Evolutionary conservation across 2,888 invertebrate genomes (phyloP).

Genomic region (Eucera pruinosa): DNA sequence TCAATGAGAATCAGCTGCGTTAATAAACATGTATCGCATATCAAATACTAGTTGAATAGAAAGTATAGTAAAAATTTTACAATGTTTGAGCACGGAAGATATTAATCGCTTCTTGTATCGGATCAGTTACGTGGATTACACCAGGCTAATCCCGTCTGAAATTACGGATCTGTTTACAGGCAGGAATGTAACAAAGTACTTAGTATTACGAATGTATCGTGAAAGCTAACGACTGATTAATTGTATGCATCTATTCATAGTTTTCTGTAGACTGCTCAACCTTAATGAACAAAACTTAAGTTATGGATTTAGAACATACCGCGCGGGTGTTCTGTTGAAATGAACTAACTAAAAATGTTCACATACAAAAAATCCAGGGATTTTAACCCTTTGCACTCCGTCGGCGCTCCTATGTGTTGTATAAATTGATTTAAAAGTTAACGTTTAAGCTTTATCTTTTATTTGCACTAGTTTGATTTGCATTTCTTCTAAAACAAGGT

Average conservation of each 20-base stretch:
- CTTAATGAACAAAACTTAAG: too few species aligned
- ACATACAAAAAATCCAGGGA: not conserved
- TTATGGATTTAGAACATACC: not conserved
- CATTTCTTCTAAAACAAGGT: too few species aligned
- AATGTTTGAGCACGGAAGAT: not conserved
- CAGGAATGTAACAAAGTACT: conserved; percentile 16
- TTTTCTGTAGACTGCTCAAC: not conserved
- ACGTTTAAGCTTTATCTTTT: too few species aligned
- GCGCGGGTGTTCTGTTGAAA: too few species aligned
- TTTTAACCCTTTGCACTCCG: too few species aligned
- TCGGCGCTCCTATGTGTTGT: too few species aligned
- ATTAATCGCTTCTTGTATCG: conserved; percentile 1
- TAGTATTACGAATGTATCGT: conserved; percentile 2
- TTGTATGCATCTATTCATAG: not conserved
- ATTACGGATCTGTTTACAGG: conserved; percentile 21
- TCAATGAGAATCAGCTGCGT: not conserved
- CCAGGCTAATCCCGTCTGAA: conserved; percentile 25
- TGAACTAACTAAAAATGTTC: not conserved
- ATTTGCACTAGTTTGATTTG: too few species aligned
- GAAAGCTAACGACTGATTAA: not conserved
- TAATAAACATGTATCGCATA: not conserved
- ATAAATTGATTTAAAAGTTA: too few species aligned
- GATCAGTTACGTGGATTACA: conserved; percentile 17
- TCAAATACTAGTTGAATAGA: conserved; percentile 1
- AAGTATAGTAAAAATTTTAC: not conserved